Evolutionary conservation across 2,113 vertebrate species (phyloP).

Genomic region (Atherinomorus stipes): DNA sequence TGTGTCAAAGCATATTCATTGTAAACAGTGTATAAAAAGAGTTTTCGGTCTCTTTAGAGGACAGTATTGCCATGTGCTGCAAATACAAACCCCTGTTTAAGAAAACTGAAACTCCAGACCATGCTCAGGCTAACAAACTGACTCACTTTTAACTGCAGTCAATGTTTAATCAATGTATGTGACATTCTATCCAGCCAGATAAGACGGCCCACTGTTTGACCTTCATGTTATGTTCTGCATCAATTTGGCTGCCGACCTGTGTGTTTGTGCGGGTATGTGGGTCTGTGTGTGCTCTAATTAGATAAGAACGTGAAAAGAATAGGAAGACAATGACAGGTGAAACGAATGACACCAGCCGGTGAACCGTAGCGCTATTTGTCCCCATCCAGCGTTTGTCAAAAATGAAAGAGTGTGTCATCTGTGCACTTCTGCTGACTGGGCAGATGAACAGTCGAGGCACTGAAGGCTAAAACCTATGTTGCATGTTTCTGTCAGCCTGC

Average conservation of each 20-base stretch:
- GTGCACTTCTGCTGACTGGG: conserved; percentile 68
- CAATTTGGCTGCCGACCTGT: conserved; percentile 41
- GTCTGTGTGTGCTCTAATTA: conserved; percentile 62
- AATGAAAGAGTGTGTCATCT: conserved; percentile 61
- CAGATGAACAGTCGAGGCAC: conserved; percentile 48
- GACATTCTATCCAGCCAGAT: conserved; percentile 65
- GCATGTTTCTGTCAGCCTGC: conserved; percentile 44
- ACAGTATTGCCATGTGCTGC: conserved; percentile 2
- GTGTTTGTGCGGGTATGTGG: conserved; percentile 26
- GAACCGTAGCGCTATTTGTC: conserved; percentile 60
- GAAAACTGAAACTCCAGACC: conserved; percentile 29
- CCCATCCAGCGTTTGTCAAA: conserved; percentile 47
- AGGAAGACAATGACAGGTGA: conserved; percentile 57
- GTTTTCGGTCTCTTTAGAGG: conserved; percentile 8
- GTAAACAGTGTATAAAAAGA: conserved; percentile 17
- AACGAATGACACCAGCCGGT: conserved; percentile 62
- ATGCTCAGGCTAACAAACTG: conserved; percentile 26
- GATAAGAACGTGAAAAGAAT: conserved; percentile 58
- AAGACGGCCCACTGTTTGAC: conserved; percentile 64
- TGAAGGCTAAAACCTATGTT: conserved; percentile 37
- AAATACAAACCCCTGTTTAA: conserved; percentile 16
- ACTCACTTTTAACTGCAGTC: conserved; percentile 37
- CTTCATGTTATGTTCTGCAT: conserved; percentile 67
- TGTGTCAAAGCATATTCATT: conserved; percentile 2
- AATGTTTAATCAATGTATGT: conserved; percentile 51